Base-by-base conservation (phyloP, 2,797 vertebrate genomes). In the Poecile montanus region DNA sequence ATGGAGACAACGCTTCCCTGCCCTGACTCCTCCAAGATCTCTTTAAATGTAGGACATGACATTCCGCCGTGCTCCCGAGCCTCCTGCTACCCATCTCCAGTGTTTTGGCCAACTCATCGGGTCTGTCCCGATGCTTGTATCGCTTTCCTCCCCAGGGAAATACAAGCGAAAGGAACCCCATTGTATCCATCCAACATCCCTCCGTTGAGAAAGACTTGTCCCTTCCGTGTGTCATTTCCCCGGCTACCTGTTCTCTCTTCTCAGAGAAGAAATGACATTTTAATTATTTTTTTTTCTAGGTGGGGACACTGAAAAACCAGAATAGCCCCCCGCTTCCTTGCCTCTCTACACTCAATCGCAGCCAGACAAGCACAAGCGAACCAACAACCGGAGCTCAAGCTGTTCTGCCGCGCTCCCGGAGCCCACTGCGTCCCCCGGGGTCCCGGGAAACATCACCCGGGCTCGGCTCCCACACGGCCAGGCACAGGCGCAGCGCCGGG, bases 371-470 rank as follows among this genome's bases (percentile, higher is more conserved):
- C 42, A 30, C 13, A 54, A 48, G 11, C 11, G 6, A 40, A 40
- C 38, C 13, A 40, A 40, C 50, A 7, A 13, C 2, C 6, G 10
- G 8, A 72, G 25, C 32, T 9, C n/a, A 13, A 47, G n/a, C 16
- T 14, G 23, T 23, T 62, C 27, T 22, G 4, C 65, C 13, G n/a
- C 9, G 3, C 22, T 15, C 34, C 20, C 4, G 16, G 30, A 47
- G 30, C 7, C 20, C 44, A 4, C 8, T 6, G 38, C 2, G 15
- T 9, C 5, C 11, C 10, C 4, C 36, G 4, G 11, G 2, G 0
- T 32, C 21, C 29, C 20, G 13, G 36, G 29, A 5, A 36, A 74
- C 34, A 45, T 7, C 57, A 4, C 17, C 8, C 17, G 3, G 19
- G 15, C 70, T 84, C 29, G 9, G 34, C 16, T 53, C 30, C 42